Base-by-base conservation (phyloP, 1,140 invertebrate genomes). In the Diachasmimorpha longicaudata region DNA sequence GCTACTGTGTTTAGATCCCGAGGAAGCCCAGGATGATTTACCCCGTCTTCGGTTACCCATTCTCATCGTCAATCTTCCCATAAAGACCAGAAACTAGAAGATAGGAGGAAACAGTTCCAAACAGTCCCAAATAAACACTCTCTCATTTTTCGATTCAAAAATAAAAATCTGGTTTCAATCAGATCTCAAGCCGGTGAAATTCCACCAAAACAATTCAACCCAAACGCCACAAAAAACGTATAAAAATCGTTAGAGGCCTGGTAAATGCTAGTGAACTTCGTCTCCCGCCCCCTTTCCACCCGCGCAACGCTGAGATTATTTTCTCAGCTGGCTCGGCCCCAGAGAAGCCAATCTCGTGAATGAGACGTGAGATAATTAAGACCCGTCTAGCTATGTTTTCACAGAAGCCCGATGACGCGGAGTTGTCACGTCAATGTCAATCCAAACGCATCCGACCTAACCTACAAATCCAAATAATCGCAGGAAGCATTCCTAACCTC, bases 21-120 rank as follows among this genome's bases (percentile, higher is more conserved):
- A 68, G 70, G 70, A 67, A 44, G 68, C 77, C 78, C 76, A 44
- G 63, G 78, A 79, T 84, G 82, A 86, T 85, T 86, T 84, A 84
- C 80, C 82, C 80, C 81, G 80, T 82, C 79, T 84, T 84, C 79
- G 83, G 84, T 86, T 87, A 86, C 85, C 77, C 79, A 63, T 31
- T 78, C 31, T 67, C 73, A 79, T 82, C 80, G 79, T 80, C 75
- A 25, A 39, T 23, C 19, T 52, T 72, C 11, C 19, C 42, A 21
- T 19, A n/a, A 74, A 31, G 58, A 67, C 21, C 13, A 23, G 16
- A 11, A 74, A 23, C 1, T 46, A 23, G 6, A 16, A 25, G 14
- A 5, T 23, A 19, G 23, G 21, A 19, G 5, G 16, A 67, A 67
- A 66, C 16, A 25, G 8, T 31, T 63, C 39, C 55, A 6, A 16